phyloP scores from a whole-genome alignment of 2,113 vertebrate species.

The Toxotes chatareus region DNA sequence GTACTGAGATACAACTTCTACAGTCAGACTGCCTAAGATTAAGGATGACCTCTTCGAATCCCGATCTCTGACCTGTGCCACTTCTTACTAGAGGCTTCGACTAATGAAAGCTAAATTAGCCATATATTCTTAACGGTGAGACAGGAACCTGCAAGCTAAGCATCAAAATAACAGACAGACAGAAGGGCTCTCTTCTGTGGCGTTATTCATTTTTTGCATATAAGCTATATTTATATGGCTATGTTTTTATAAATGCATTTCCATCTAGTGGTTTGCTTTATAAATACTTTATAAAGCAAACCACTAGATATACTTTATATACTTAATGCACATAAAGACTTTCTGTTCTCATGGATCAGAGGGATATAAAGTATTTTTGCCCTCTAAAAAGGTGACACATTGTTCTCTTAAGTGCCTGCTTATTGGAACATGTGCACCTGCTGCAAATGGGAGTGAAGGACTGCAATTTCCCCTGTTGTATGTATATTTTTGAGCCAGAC shows the following conservation, averaged over 20 bases:
- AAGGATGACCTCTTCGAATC: constrained; percentile 9
- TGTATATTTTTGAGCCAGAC: background rate
- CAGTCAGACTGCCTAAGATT: background rate
- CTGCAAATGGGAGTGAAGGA: background rate
- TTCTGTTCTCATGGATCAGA: background rate
- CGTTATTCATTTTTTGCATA: background rate
- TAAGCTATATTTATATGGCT: background rate
- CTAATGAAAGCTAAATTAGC: constrained; percentile 28
- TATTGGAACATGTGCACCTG: background rate
- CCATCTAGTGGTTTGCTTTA: background rate
- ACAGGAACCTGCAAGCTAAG: background rate
- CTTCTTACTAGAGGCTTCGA: constrained; percentile 5
- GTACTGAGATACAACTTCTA: too few species aligned
- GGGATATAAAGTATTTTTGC: background rate
- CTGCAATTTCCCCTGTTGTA: background rate
- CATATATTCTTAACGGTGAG: background rate
- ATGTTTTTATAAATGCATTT: background rate
- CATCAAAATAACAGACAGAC: background rate
- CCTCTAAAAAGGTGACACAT: background rate
- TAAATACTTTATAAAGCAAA: background rate
- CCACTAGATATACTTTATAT: background rate
- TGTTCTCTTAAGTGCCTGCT: background rate
- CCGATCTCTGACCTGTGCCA: constrained; percentile 28
- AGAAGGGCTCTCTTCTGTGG: background rate
- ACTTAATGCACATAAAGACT: background rate